Evolutionary conservation across 2,888 invertebrate species (phyloP), one percentile per base, ranked within the genome.

Genomic region (Lacanobia oleracea): DNA sequence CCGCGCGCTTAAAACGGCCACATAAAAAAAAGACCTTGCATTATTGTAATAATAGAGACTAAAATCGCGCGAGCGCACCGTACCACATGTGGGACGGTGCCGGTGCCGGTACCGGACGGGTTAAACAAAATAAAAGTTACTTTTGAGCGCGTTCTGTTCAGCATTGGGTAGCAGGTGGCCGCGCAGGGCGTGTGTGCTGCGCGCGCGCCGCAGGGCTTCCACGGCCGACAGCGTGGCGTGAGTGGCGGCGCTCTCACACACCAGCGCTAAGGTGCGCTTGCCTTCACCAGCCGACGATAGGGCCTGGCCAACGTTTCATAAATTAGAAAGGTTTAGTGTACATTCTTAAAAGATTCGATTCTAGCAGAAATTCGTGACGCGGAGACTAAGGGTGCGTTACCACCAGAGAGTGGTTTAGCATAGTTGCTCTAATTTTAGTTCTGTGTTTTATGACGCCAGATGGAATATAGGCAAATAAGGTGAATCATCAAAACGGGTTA

Each of bases 131-230:
- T 50, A 45, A 4, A 51, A n/a, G 51, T 89, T 82, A 94, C 94
- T 90, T n/a, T 86, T 81, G 10, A 94, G 76, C 18, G 87, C 79
- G 48, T 90, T 88, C 14, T 86, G 82, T 1, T 86, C 81, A 64
- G 88, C 83, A 37, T 90, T 88, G 67, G 89, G 89, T 79, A 88
- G 72, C 68, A 93, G 77, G 7, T 67, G 75, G 0, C 87, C 60
- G 18, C 93, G 93, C 57, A 93, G 77, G 6, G 90, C 89, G 77
- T 89, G 88, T 60, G 84, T 45, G 3, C 83, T 79, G 67, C 85
- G 87, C 21, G 92, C 93, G 64, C 88, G 81, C 2, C 87, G 83
- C 61, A 93, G 78, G 0, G 93, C 93, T 72, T 95, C 95, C 0
- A 94, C 57, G 21, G 84, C 79, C 3, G 93, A 85, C 40, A 95